A percentile compares a stretch with the other conserved stretches of the same genome.
Conservation (phyloP, 2,113 vertebrate genomes). For the Beaufortia kweichowensis region DNA sequence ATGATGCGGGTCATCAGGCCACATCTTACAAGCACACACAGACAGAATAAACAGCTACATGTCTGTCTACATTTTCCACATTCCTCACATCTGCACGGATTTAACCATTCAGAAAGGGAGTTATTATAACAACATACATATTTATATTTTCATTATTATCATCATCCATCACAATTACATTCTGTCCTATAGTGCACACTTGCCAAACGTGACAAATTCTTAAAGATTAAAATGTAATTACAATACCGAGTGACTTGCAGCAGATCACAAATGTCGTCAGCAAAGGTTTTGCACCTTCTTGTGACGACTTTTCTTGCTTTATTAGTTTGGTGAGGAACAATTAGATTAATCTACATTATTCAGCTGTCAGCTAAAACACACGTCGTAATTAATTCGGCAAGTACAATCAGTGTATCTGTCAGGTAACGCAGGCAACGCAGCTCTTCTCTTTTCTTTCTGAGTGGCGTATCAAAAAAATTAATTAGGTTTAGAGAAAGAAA, state of each 20-base stretch:
- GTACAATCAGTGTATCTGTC: constrained; percentile 34
- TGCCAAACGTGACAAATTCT: not conserved
- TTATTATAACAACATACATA: not conserved
- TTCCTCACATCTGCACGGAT: not conserved
- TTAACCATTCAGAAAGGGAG: not conserved
- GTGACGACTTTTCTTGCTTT: constrained; percentile 21
- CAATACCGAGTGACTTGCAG: not conserved
- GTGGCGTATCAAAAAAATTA: constrained; percentile 52
- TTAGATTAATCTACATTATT: constrained; percentile 30
- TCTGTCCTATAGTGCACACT: not conserved
- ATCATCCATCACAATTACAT: not conserved
- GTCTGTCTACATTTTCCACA: constrained; percentile 11
- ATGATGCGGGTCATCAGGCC: not conserved
- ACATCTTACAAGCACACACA: constrained; percentile 13
- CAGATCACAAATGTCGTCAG: not conserved
- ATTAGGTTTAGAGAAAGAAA: constrained; percentile 51
- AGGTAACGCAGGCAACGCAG: constrained; percentile 33
- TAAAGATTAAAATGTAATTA: constrained; percentile 3
- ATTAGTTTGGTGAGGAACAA: constrained; percentile 34
- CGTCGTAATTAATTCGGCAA: constrained; percentile 33
- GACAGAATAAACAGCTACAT: not conserved
- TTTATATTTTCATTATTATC: not conserved
- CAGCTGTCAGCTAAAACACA: constrained; percentile 41
- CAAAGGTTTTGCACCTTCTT: not conserved
- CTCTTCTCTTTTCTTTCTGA: constrained; percentile 49